A percentile compares a stretch with the other conserved stretches of the same genome.
These are phyloP conservation scores for Myrmophylax atrothorax DNA, from an alignment of 2,113 vertebrate species.

Conservation along the genomic window DNA sequence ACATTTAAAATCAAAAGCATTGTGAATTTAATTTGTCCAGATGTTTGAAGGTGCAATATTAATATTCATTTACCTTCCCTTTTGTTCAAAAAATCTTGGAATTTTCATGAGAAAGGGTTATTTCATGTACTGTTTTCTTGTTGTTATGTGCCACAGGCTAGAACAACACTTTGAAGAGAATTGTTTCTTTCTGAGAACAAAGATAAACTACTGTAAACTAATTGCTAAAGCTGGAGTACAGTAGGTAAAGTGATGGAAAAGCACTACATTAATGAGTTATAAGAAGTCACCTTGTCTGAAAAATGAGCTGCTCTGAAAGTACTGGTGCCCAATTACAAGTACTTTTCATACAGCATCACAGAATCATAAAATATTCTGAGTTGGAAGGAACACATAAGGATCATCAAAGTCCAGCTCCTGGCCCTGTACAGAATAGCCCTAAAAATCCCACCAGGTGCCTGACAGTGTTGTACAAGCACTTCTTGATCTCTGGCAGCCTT, in stretches of 20 bases:
- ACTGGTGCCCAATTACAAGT: not conserved
- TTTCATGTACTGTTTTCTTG: conserved; percentile 49
- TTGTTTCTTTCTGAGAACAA: conserved; percentile 30
- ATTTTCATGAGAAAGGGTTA: conserved; percentile 44
- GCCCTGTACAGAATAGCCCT: not conserved
- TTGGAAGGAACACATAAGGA: not conserved
- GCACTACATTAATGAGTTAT: not conserved
- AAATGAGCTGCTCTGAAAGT: not conserved
- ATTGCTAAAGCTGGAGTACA: conserved; percentile 16
- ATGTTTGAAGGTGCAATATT: conserved; percentile 66
- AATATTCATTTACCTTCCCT: conserved; percentile 43
- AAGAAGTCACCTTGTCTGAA: conserved; percentile 5
- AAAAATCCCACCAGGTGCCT: not conserved
- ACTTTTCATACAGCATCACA: not conserved
- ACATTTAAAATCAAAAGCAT: conserved; percentile 65
- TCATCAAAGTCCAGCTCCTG: fast-evolving
- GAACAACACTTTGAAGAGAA: conserved; percentile 48
- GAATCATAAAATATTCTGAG: not conserved
- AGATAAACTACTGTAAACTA: conserved; percentile 39
- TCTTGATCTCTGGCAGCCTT: not conserved
- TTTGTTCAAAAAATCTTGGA: conserved; percentile 9
- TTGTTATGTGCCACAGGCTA: conserved; percentile 53
- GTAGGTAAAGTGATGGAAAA: not conserved
- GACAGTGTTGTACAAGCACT: not conserved
- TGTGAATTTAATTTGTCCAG: conserved; percentile 68